Evolutionary conservation across 2,888 invertebrate genomes (phyloP).

Genomic region (Sycophila texana): DNA sequence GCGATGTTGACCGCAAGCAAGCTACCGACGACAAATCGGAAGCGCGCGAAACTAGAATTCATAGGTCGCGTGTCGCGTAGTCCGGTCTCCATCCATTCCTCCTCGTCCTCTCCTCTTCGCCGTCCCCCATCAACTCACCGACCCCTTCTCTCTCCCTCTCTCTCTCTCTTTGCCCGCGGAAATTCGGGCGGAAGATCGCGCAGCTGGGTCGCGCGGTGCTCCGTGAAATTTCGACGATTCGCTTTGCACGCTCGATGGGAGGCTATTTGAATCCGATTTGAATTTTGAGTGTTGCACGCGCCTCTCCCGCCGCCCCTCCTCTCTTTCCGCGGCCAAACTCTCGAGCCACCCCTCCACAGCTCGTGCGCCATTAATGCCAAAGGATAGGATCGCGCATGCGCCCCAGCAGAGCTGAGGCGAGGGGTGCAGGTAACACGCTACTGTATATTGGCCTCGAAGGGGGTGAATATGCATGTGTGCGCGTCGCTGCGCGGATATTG

Average conservation of each 20-base stretch:
- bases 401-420: not conserved
- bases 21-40: slow-evolving; percentile 24
- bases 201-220: slow-evolving; percentile 59
- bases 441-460: slow-evolving; percentile 5
- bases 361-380: slow-evolving; percentile 13
- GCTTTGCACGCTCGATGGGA: slow-evolving; percentile 60
- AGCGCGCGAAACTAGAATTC: slow-evolving; percentile 57
- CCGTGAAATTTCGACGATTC: slow-evolving; percentile 61
- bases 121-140: no score
- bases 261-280: slow-evolving; percentile 71
- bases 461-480: not conserved
- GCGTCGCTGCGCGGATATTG: slow-evolving; percentile 11
- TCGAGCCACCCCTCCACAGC: not conserved
- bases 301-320: not conserved
- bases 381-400: slow-evolving; percentile 17
- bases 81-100: slow-evolving; percentile 1
- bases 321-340: not conserved
- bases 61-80: slow-evolving; percentile 48
- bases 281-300: slow-evolving; percentile 65
- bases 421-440: not conserved
- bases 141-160: not conserved
- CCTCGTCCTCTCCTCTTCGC: no score
- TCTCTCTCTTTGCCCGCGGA: slow-evolving; percentile 21
- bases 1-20: slow-evolving; percentile 30
- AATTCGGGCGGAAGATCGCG: slow-evolving; percentile 62